phyloP scores from a whole-genome alignment of 2,113 vertebrate species.

The Philantomba maxwellii region DNA sequence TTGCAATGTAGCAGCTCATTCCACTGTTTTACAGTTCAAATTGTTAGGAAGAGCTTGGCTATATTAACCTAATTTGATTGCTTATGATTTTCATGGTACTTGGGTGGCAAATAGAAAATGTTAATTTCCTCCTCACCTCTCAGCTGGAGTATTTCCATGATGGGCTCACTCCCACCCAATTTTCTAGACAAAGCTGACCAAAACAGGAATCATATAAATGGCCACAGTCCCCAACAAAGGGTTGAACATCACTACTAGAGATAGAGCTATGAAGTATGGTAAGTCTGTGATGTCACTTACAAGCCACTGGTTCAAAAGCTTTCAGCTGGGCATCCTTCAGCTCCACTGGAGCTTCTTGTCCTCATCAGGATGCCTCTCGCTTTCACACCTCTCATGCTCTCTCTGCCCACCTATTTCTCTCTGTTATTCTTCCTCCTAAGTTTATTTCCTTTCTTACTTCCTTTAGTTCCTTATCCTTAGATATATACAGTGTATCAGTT shows the following conservation, averaged over 20 bases:
- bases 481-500: not conserved
- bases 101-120: not conserved
- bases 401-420: not conserved
- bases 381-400: not conserved
- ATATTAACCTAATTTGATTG: not conserved
- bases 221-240: not conserved
- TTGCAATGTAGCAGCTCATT: not conserved
- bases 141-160: not conserved
- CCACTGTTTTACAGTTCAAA: not conserved
- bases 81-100: not conserved
- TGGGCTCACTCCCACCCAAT: not conserved
- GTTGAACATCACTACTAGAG: not conserved
- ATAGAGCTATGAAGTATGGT: not conserved
- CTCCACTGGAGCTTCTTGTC: not conserved
- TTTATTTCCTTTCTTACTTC: not conserved
- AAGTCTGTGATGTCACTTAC: not conserved
- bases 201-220: not conserved
- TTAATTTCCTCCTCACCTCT: not conserved
- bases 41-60: not conserved
- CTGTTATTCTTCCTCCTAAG: not conserved
- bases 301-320: not conserved
- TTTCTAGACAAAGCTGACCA: not conserved
- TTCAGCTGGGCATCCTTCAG: not conserved
- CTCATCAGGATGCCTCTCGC: not conserved
- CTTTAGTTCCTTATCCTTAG: not conserved